These are phyloP conservation scores for Threskiornis aethiopicus DNA, from an alignment of 2,797 vertebrate species.

Conservation along the genomic window DNA sequence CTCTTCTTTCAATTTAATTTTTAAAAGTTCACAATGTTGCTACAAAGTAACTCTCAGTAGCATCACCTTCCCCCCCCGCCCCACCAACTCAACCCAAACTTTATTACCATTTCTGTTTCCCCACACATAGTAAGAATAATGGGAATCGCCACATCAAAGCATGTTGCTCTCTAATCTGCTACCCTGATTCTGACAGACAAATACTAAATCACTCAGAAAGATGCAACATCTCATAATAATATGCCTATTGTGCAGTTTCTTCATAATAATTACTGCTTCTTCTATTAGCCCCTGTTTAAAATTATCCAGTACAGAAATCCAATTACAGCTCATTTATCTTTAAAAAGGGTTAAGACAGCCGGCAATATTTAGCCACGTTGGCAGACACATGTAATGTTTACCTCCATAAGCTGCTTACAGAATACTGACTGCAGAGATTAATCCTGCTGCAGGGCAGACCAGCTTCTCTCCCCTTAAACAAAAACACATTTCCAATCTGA, in stretches of 20 bases:
- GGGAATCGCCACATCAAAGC: neutral
- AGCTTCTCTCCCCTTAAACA: neutral
- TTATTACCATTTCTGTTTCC: neutral
- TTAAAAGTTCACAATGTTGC: neutral
- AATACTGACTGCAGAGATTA: neutral
- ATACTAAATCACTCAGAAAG: neutral
- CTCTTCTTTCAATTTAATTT: neutral
- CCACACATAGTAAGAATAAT: neutral
- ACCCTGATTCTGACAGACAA: neutral
- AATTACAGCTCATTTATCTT: constrained; percentile 9
- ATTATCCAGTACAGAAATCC: neutral
- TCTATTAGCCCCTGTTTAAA: neutral
- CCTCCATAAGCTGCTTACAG: neutral
- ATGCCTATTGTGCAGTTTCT: neutral
- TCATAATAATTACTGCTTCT: neutral
- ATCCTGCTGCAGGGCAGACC: neutral
- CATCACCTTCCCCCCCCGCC: neutral
- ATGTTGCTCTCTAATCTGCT: neutral
- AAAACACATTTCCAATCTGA: neutral
- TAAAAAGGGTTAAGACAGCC: neutral
- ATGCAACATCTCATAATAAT: neutral
- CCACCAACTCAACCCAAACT: neutral
- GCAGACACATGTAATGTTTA: neutral
- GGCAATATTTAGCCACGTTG: neutral
- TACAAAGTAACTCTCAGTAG: neutral